Evolutionary conservation across 2,888 invertebrate species (phyloP).

Genomic region (Eupsilia transversa): DNA sequence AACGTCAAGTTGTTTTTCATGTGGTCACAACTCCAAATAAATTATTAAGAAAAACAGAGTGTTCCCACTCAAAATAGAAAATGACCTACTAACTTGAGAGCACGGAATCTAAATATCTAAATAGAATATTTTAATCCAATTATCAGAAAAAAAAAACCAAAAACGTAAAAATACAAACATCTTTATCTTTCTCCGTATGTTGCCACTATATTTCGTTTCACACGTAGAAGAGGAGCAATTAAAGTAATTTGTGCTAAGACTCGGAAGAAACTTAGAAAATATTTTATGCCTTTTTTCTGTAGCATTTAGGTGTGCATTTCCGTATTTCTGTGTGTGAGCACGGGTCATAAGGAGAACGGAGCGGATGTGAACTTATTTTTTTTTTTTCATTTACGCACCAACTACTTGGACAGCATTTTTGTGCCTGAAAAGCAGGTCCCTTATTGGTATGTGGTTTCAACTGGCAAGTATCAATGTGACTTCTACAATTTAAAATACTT

Average conservation of each 20-base stretch:
- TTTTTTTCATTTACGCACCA: too few relatives aligned
- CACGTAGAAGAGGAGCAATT: slow-evolving; percentile 4
- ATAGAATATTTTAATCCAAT: slow-evolving; percentile 25
- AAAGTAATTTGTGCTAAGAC: slow-evolving; percentile 39
- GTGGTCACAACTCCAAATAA: not conserved
- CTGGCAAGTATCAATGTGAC: too few relatives aligned
- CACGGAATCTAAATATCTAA: too few relatives aligned
- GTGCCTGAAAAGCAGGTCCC: too few relatives aligned
- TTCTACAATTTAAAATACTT: not conserved
- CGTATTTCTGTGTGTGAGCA: not conserved
- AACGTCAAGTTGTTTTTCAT: not conserved
- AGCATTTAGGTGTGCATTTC: slow-evolving; percentile 17
- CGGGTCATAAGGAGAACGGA: not conserved
- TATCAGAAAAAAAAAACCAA: not conserved
- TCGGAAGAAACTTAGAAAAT: slow-evolving; percentile 27
- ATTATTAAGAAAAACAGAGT: slow-evolving; percentile 9
- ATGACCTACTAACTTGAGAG: not conserved
- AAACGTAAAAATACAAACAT: slow-evolving; percentile 19
- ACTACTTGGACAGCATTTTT: too few relatives aligned
- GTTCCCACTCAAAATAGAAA: not conserved
- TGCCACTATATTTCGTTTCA: slow-evolving; percentile 20
- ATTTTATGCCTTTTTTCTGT: slow-evolving; percentile 15
- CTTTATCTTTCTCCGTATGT: not conserved
- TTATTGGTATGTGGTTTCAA: too few relatives aligned
- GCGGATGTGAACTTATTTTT: not conserved